Base-by-base conservation (phyloP, 2,113 vertebrate genomes). In the Mirounga angustirostris region DNA sequence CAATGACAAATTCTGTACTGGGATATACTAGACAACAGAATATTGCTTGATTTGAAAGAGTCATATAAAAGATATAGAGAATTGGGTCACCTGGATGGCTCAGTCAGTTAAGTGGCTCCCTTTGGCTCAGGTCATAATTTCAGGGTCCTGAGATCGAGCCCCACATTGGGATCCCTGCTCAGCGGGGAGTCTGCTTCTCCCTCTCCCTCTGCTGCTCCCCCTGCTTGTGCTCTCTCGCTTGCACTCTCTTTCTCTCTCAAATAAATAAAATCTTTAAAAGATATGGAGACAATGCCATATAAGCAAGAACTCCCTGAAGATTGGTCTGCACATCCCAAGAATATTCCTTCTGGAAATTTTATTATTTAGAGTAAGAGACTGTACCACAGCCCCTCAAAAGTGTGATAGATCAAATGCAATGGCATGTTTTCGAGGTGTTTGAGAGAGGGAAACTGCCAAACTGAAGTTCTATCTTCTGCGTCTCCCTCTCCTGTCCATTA, bases 371-470 rank as follows among this genome's bases (percentile, higher is more conserved):
- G n/a, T 9, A 90, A 90, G 56, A 65, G 1, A 19, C 40, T 46
- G 1, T 21, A 10, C 13, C 2, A 33, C 4, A 33, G 22, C 3
- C 65, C 78, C 30, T 36, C 19, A 12, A 40, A 90, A n/a, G 5
- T 5, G 14, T 6, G 2, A 7, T 0, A 46, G 15, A 24, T 58
- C 30, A 26, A 46, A 61, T 0, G 2, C 56, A 46, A 1, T 1
- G 9, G 36, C 7, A 0, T 4, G 7, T 15, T 10, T 2, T 1
- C 4, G 4, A 5, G 14, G 14, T 6, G 9, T n/a, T 13, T 67
- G 10, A 30, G 73, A 36, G 4, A 3, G 18, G 8, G 13, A n/a
- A 10, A 69, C 1, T 16, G 83, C 59, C 40, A 71, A 46, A 21
- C 5, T 18, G 1, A 71, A 43, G 40, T 15, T 2, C 22, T 15